A percentile compares a stretch with the other conserved stretches of the same genome.
Evolutionary conservation across 2,888 invertebrate species (phyloP).

Genomic region (Pachydiplax longipennis): DNA sequence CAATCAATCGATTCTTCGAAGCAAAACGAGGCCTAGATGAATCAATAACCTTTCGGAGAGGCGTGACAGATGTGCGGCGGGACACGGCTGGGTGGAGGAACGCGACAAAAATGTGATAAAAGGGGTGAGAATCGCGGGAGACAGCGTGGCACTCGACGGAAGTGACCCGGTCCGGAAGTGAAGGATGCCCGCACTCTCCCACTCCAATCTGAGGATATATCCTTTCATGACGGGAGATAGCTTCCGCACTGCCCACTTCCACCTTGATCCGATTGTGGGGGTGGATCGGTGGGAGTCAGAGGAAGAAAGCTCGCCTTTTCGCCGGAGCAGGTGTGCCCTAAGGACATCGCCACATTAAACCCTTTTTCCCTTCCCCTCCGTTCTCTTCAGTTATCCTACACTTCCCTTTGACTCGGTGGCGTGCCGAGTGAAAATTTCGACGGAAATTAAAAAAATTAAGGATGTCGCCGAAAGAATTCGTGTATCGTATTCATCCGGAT

Average conservation of each 20-base stretch:
- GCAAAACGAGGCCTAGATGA: background rate
- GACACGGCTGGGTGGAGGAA: background rate
- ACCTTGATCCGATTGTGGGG: conserved; percentile 12
- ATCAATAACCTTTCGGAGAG: too few relatives aligned
- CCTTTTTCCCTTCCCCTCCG: background rate
- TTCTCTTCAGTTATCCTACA: background rate
- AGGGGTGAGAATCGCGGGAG: background rate
- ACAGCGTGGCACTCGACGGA: background rate
- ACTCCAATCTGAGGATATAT: conserved; percentile 20
- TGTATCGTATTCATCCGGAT: too few relatives aligned
- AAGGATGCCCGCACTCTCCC: background rate
- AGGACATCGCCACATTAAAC: background rate
- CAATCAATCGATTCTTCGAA: too few relatives aligned
- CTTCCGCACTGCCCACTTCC: background rate
- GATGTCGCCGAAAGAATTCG: too few relatives aligned
- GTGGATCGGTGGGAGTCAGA: background rate
- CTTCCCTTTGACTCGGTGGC: background rate
- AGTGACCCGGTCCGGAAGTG: background rate
- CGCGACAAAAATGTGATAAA: background rate
- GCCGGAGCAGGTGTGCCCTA: conserved; percentile 10
- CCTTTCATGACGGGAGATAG: background rate
- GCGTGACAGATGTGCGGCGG: background rate
- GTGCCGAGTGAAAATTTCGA: background rate
- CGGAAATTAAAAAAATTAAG: background rate
- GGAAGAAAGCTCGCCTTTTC: too few relatives aligned